Percentiles rank a stretch among this genome's conserved stretches.
Conservation (phyloP, 2,888 invertebrate genomes). For the Graphium colonna region DNA sequence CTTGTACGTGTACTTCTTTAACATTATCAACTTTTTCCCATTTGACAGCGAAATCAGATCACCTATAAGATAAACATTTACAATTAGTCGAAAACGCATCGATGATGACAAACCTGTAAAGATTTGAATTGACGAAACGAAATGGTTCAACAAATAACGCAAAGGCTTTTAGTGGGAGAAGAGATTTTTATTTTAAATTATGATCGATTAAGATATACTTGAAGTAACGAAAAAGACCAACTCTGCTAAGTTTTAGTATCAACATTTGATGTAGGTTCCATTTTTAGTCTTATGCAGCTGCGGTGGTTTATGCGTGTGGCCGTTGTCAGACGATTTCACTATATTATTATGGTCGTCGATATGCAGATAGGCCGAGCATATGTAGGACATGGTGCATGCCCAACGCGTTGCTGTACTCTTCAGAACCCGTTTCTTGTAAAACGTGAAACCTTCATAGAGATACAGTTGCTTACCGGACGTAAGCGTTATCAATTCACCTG, state of each 20-base stretch:
- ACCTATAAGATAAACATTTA: slow-evolving; percentile 22
- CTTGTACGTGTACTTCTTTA: slow-evolving; percentile 27
- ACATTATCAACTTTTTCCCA: slow-evolving; percentile 35
- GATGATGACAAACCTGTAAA: too few species aligned
- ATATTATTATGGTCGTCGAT: slow-evolving; percentile 11
- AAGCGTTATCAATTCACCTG: too few species aligned
- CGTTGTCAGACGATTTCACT: not conserved
- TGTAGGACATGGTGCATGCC: slow-evolving; percentile 19
- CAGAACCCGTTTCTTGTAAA: slow-evolving; percentile 1
- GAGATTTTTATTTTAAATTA: too few species aligned
- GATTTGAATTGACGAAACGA: too few species aligned
- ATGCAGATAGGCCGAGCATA: slow-evolving; percentile 21
- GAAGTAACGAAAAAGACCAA: too few species aligned
- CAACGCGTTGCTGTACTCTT: slow-evolving; percentile 18
- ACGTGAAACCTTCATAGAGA: slow-evolving; percentile 23
- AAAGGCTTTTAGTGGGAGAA: too few species aligned
- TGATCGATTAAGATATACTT: too few species aligned
- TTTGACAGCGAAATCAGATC: slow-evolving; percentile 25
- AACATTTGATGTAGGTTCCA: slow-evolving; percentile 21
- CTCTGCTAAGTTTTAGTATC: too few species aligned
- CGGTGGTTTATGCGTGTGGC: slow-evolving; percentile 21
- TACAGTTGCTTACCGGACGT: slow-evolving; percentile 22
- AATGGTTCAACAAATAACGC: too few species aligned
- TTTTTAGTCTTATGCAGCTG: slow-evolving; percentile 1
- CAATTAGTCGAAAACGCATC: too few species aligned